phyloP scores from a whole-genome alignment of 2,888 invertebrate species.

The Agapostemon virescens region DNA sequence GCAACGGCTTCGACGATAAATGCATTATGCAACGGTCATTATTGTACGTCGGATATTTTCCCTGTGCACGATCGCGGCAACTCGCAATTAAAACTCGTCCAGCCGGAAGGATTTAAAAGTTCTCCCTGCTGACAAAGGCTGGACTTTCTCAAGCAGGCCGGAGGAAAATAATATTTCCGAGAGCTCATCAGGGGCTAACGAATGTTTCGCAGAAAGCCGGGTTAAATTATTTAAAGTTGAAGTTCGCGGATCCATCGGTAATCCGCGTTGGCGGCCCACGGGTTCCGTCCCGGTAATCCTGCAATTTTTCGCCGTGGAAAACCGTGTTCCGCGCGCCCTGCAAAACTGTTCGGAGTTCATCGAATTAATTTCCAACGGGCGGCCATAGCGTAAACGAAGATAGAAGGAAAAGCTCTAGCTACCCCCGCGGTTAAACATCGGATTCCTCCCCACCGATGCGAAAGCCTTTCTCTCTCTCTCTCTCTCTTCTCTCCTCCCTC shows the following conservation, averaged over 20 bases:
- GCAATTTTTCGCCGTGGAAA: slow-evolving; percentile 35
- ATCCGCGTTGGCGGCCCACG: slow-evolving; percentile 22
- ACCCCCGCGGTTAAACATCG: neutral
- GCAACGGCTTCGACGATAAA: neutral
- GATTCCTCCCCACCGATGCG: neutral
- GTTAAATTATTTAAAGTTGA: slow-evolving; percentile 34
- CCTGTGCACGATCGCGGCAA: neutral
- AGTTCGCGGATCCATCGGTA: slow-evolving; percentile 26
- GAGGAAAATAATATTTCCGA: slow-evolving; percentile 20
- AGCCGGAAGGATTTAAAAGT: slow-evolving; percentile 15
- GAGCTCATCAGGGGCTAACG: slow-evolving; percentile 24
- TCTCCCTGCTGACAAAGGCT: neutral
- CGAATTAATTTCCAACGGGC: slow-evolving; percentile 38
- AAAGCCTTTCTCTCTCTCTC: neutral
- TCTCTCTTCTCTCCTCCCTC: neutral
- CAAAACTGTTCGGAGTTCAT: neutral
- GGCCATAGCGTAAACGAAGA: slow-evolving; percentile 19
- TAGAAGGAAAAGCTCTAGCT: slow-evolving; percentile 8
- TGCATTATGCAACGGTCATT: neutral
- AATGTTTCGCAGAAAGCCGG: slow-evolving; percentile 8
- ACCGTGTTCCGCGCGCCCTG: slow-evolving; percentile 4
- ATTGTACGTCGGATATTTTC: neutral
- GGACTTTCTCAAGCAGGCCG: neutral
- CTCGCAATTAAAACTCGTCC: slow-evolving; percentile 6
- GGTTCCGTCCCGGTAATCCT: slow-evolving; percentile 22